Conservation (phyloP, 2,797 vertebrate species). For the Sebastolobus altivelis region DNA sequence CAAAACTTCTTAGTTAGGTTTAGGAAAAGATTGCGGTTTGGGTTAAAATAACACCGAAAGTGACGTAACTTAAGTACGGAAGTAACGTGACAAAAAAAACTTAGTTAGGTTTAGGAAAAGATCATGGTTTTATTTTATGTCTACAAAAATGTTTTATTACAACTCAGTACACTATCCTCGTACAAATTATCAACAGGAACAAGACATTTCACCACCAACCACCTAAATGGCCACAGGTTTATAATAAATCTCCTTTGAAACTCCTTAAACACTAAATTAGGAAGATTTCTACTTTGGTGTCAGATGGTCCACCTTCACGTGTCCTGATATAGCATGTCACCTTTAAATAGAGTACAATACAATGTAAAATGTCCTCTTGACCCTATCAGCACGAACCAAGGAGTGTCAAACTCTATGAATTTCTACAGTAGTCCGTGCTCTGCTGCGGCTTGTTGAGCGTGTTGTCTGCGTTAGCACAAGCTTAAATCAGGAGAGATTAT, state of each 20-base stretch:
- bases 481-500: conserved; percentile 75
- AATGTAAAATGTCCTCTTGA: conserved; percentile 27
- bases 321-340: conserved; percentile 75
- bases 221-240: neutral
- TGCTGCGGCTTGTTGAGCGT: conserved; percentile 34
- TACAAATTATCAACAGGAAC: conserved; percentile 4
- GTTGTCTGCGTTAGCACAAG: conserved; percentile 56
- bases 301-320: conserved; percentile 82
- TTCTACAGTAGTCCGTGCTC: conserved; percentile 13
- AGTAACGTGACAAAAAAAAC: no score
- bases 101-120: no score
- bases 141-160: neutral
- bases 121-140: neutral
- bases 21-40: no score
- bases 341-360: neutral
- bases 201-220: neutral
- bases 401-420: conserved; percentile 26
- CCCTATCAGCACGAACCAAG: neutral
- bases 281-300: conserved; percentile 29
- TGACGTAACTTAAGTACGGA: no score
- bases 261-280: neutral
- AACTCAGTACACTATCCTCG: neutral
- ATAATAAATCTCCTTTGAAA: neutral
- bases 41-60: no score
- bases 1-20: no score